Evolutionary conservation across 1,140 invertebrate species (phyloP), one percentile per base, ranked within the genome.

Genomic region (Schmidtea mediterranea): DNA sequence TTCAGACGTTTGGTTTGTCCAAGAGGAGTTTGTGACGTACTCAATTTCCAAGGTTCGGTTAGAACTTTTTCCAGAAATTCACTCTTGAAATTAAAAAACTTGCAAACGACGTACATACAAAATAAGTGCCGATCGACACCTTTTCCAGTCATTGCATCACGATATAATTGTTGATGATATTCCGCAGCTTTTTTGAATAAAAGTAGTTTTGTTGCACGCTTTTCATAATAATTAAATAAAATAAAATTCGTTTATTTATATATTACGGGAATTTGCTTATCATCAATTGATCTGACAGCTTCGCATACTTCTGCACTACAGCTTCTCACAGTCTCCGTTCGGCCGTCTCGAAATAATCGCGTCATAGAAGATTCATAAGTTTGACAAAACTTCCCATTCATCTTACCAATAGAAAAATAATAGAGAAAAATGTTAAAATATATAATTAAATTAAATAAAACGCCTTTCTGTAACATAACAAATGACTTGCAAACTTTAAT

Each of bases 341-440:
- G 73, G 1, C 89, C 89, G 71, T 97, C 89, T 50, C 82, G 74
- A 69, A 77, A 97, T 22, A 95, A 68, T 52, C 89, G 73, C 0
- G 89, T 95, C 87, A 95, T 95, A 10, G 84, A 90, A 0, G 90
- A 87, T 68, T 97, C 89, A 61, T 95, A 97, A 0, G 89, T 95
- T 39, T 94, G 67, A 62, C 76, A 80, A 64, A 95, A 94, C 55
- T 79, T 80, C 2, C 78, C 75, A 53, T 80, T 77, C 64, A 86
- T n/a, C n/a, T n/a, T n/a, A n/a, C n/a, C n/a, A n/a, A n/a, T n/a
- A n/a, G n/a, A n/a, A n/a, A n/a, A n/a, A n/a, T n/a, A n/a, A n/a
- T n/a, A n/a, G n/a, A n/a, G n/a, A n/a, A n/a, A n/a, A n/a, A n/a
- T n/a, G n/a, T n/a, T n/a, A n/a, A n/a, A n/a, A n/a, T n/a, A n/a